Conservation (phyloP, 2,797 vertebrate genomes). For the Pseudochaenichthys georgianus region DNA sequence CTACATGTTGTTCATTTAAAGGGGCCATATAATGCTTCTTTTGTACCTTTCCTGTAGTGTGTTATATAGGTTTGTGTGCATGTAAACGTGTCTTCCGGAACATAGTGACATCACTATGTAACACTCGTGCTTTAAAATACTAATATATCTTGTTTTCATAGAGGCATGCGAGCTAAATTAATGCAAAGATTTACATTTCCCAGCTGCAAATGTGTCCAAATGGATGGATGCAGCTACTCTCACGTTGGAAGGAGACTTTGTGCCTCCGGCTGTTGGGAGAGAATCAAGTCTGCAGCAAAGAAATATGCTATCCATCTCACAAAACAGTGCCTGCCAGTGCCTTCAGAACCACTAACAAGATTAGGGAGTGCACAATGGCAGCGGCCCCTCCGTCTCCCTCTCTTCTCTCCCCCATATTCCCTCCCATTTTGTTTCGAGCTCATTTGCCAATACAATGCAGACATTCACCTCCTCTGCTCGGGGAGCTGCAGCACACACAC, state of each 20-base stretch:
- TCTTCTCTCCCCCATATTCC: conserved; percentile 36
- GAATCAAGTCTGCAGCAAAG: conserved; percentile 62
- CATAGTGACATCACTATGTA: too few relatives aligned
- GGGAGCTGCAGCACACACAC: conserved; percentile 52
- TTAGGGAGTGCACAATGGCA: conserved; percentile 80
- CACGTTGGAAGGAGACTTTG: conserved; percentile 41
- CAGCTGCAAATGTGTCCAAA: conserved; percentile 37
- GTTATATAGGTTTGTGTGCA: too few relatives aligned
- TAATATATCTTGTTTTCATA: not conserved
- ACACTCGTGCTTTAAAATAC: too few relatives aligned
- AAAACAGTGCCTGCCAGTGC: conserved; percentile 79
- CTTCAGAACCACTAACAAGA: conserved; percentile 83
- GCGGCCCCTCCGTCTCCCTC: conserved; percentile 50
- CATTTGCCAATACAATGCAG: conserved; percentile 88
- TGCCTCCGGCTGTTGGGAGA: conserved; percentile 45
- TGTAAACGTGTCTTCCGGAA: too few relatives aligned
- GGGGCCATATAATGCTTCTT: too few relatives aligned
- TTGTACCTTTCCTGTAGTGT: too few relatives aligned
- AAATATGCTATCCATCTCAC: conserved; percentile 72
- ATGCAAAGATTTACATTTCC: conserved; percentile 40
- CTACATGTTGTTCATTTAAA: too few relatives aligned
- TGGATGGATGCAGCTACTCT: conserved; percentile 31
- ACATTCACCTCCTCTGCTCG: conserved; percentile 74
- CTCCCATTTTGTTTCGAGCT: conserved; percentile 83
- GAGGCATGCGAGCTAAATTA: conserved; percentile 15